Conservation (phyloP, 2,113 vertebrate species). For the Strigops habroptila region DNA sequence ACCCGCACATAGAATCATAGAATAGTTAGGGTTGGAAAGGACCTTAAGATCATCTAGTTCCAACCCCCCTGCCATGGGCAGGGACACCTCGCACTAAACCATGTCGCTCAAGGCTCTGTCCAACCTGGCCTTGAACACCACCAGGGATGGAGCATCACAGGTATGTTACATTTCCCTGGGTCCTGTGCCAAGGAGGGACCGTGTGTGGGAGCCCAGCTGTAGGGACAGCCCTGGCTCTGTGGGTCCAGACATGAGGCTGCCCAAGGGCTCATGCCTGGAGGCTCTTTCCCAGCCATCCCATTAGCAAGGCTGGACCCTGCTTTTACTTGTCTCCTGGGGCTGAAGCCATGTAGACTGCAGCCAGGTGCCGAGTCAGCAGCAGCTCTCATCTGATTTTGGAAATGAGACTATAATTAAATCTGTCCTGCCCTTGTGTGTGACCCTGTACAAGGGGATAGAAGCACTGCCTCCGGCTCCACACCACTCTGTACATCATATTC, state of each 20-base stretch:
- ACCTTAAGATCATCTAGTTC: too few relatives aligned
- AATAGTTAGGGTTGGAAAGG: too few relatives aligned
- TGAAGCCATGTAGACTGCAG: fast-evolving
- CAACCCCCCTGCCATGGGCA: too few relatives aligned
- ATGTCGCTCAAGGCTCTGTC: too few relatives aligned
- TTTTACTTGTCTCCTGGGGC: not conserved
- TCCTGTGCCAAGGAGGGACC: too few relatives aligned
- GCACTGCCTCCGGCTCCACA: not conserved
- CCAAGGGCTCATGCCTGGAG: not conserved
- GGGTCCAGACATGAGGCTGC: fast-evolving
- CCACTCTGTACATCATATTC: fast-evolving
- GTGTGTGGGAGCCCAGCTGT: not conserved
- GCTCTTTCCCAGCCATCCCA: not conserved
- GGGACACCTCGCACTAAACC: too few relatives aligned
- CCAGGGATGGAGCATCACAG: too few relatives aligned
- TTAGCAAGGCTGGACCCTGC: fast-evolving
- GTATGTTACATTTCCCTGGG: conserved; percentile 21
- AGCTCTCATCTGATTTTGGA: not conserved
- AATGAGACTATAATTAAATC: not conserved
- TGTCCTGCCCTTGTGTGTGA: not conserved
- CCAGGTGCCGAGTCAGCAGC: not conserved
- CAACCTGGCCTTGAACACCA: too few relatives aligned
- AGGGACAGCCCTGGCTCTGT: not conserved
- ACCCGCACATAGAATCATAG: conserved; percentile 88
- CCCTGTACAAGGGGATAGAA: not conserved